These are phyloP conservation scores for Arctopsyche grandis DNA, from an alignment of 1,140 invertebrate species.

Conservation along the genomic window DNA sequence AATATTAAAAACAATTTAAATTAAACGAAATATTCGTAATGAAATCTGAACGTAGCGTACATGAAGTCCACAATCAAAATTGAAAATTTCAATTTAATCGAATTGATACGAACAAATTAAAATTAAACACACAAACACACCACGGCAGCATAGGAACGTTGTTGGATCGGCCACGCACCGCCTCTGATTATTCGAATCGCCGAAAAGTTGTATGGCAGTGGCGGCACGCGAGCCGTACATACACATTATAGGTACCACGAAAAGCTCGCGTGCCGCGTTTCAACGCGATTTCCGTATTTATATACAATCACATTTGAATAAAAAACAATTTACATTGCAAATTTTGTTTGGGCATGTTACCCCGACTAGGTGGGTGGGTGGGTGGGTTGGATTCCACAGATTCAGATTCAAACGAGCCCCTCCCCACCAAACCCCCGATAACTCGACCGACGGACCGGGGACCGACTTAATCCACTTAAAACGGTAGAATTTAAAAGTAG, in stretches of 20 bases:
- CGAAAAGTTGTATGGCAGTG: neutral
- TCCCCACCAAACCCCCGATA: neutral
- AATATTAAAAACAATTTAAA: too few species aligned
- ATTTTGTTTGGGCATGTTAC: constrained; percentile 52
- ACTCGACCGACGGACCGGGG: neutral
- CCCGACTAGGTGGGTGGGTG: neutral
- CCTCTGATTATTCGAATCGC: neutral
- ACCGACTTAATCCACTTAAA: constrained; percentile 53
- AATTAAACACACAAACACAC: neutral
- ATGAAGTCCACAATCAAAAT: too few species aligned
- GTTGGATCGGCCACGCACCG: neutral
- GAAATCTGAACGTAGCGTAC: too few species aligned
- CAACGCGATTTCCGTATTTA: constrained; percentile 50
- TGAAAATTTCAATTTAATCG: too few species aligned
- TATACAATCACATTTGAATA: constrained; percentile 55
- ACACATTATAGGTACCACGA: neutral
- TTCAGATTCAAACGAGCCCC: neutral
- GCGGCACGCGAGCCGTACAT: neutral
- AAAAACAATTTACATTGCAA: constrained; percentile 56
- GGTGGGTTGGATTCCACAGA: neutral
- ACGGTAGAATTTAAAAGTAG: constrained; percentile 44
- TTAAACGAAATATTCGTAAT: too few species aligned
- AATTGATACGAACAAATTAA: neutral
- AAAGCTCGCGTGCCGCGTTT: constrained; percentile 43
- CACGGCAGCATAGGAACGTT: neutral